Evolutionary conservation across 2,797 vertebrate species (phyloP).

Genomic region (Anolis apletophallus): DNA sequence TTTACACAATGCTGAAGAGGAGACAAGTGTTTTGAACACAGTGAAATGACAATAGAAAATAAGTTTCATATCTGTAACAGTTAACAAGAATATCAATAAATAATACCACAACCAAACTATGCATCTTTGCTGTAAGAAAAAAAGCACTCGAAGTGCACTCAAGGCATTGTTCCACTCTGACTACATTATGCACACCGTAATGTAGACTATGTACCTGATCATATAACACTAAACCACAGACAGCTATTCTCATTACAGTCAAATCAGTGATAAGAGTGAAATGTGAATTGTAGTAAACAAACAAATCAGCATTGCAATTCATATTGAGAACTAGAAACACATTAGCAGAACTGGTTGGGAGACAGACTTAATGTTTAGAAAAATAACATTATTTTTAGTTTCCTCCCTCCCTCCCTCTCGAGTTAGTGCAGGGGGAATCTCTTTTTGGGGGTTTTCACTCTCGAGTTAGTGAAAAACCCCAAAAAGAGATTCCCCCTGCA

Average conservation of each 20-base stretch:
- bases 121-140: slow-evolving; percentile 14
- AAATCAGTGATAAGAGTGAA: slow-evolving; percentile 19
- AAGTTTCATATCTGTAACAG: slow-evolving; percentile 10
- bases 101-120: slow-evolving; percentile 7
- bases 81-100: slow-evolving; percentile 19
- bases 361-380: not conserved
- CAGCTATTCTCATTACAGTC: slow-evolving; percentile 19
- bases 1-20: slow-evolving; percentile 24
- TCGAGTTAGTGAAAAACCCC: too few species aligned
- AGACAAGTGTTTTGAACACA: rapidly evolving
- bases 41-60: not conserved
- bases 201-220: slow-evolving; percentile 37
- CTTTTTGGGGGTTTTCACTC: too few species aligned
- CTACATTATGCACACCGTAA: not conserved
- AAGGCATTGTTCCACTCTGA: not conserved
- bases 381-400: not conserved
- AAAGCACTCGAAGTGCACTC: slow-evolving; percentile 3
- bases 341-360: slow-evolving; percentile 25
- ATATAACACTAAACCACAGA: not conserved
- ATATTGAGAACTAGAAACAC: not conserved
- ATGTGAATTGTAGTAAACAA: slow-evolving; percentile 9
- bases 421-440: too few species aligned
- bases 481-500: not conserved
- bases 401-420: not conserved
- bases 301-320: slow-evolving; percentile 21